phyloP scores from a whole-genome alignment of 1,140 invertebrate species.

The Drosophila setifemur region DNA sequence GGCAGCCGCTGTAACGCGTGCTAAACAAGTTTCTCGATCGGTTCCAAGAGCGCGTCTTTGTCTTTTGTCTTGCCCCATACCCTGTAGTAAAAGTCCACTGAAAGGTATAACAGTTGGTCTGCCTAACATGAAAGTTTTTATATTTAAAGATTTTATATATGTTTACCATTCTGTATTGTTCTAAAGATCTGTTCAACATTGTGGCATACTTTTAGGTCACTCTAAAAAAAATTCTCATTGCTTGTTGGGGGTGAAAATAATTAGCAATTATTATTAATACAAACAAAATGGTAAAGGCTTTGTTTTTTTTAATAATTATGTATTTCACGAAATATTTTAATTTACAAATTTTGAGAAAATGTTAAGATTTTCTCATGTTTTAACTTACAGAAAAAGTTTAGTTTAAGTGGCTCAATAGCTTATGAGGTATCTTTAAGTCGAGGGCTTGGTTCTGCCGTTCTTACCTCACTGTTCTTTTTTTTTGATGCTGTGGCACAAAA shows the following conservation, averaged over 20 bases:
- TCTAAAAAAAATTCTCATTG: neutral
- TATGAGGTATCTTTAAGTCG: neutral
- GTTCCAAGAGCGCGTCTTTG: conserved; percentile 60
- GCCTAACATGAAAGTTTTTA: accelerated
- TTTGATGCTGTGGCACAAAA: conserved; percentile 39
- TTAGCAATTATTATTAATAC: too few species aligned
- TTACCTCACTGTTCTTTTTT: conserved; percentile 20
- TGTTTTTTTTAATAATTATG: neutral
- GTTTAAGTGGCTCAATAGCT: too few species aligned
- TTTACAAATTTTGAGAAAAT: neutral
- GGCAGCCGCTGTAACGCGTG: conserved; percentile 79
- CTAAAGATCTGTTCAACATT: neutral
- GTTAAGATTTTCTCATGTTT: too few species aligned
- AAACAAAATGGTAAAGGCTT: too few species aligned
- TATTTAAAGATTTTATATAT: neutral
- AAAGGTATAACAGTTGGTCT: neutral
- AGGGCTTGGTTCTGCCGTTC: too few species aligned
- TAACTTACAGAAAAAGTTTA: too few species aligned
- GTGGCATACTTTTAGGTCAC: conserved; percentile 24
- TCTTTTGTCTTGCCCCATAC: conserved; percentile 54
- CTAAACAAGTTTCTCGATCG: conserved; percentile 78
- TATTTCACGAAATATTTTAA: neutral
- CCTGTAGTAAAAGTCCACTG: neutral
- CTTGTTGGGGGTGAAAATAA: too few species aligned
- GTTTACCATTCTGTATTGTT: too few species aligned